Percentiles rank a stretch among this genome's conserved stretches.
These are phyloP conservation scores for Panulirus ornatus DNA, from an alignment of 1,140 invertebrate species.

Conservation along the genomic window DNA sequence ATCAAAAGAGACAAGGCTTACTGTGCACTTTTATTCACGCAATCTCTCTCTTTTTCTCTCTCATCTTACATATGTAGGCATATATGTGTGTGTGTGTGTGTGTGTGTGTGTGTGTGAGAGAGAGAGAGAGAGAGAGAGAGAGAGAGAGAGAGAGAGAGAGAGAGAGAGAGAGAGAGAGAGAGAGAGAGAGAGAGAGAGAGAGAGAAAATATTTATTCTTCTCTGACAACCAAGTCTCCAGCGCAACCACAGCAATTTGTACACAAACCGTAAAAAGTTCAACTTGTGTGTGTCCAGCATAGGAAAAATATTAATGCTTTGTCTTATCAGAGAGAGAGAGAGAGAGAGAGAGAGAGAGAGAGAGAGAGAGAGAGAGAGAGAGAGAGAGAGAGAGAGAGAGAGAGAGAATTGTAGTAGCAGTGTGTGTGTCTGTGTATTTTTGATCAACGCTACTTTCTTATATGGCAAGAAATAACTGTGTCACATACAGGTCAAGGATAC, in stretches of 20 bases:
- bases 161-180: background rate
- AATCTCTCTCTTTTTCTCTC: background rate
- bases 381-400: no score
- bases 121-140: slow-evolving; percentile 7
- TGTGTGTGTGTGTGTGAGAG: background rate
- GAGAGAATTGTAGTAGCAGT: background rate
- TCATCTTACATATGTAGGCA: background rate
- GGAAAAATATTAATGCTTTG: no score
- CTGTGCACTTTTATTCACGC: no score
- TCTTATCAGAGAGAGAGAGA: background rate
- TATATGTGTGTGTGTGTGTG: background rate
- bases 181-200: background rate
- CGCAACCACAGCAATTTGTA: no score
- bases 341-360: background rate
- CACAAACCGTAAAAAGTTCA: no score
- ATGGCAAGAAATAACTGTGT: no score
- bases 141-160: background rate
- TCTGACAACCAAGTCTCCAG: no score
- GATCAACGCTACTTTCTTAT: no score
- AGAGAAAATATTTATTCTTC: background rate
- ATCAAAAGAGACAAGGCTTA: no score
- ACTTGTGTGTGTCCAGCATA: no score
- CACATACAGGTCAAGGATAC: no score
- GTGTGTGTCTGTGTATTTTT: background rate
- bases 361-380: background rate